Conservation (phyloP, 2,888 invertebrate genomes). For the Chaetogeoica ovagalla region DNA sequence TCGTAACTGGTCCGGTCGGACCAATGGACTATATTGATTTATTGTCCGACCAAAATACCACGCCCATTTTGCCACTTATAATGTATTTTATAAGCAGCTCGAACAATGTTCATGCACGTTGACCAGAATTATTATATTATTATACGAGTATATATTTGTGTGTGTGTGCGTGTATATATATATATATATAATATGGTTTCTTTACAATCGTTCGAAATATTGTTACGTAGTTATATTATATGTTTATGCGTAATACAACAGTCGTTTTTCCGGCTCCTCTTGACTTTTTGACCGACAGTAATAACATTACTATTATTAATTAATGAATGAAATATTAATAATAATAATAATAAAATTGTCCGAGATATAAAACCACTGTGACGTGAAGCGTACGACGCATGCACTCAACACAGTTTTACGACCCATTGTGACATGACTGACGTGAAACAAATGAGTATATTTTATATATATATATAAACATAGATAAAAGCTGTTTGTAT, state of each 20-base stretch:
- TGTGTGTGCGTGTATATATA: too few relatives aligned
- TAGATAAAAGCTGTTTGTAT: not conserved
- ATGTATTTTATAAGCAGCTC: not conserved
- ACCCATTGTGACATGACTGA: conserved; percentile 51
- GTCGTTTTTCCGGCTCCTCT: conserved; percentile 37
- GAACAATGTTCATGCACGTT: conserved; percentile 22
- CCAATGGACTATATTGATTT: conserved; percentile 16
- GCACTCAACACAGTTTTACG: conserved; percentile 45
- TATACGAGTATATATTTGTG: too few relatives aligned
- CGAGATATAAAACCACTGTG: conserved; percentile 48
- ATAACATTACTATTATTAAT: too few relatives aligned
- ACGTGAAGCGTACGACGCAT: conserved; percentile 5
- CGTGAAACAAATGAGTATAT: conserved; percentile 41
- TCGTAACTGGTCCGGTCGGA: not conserved
- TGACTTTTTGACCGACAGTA: conserved; percentile 16
- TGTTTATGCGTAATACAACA: conserved; percentile 18
- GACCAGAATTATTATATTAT: not conserved
- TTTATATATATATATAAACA: conserved; percentile 1
- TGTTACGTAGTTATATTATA: not conserved
- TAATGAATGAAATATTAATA: conserved; percentile 41
- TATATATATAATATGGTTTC: not conserved
- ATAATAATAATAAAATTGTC: conserved; percentile 27
- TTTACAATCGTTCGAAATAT: conserved; percentile 30
- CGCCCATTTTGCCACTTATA: conserved; percentile 31
- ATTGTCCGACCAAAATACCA: conserved; percentile 6